Evolutionary conservation across 2,113 vertebrate genomes (phyloP), one percentile per base, ranked within the genome.

Genomic region (Pongo abelii): DNA sequence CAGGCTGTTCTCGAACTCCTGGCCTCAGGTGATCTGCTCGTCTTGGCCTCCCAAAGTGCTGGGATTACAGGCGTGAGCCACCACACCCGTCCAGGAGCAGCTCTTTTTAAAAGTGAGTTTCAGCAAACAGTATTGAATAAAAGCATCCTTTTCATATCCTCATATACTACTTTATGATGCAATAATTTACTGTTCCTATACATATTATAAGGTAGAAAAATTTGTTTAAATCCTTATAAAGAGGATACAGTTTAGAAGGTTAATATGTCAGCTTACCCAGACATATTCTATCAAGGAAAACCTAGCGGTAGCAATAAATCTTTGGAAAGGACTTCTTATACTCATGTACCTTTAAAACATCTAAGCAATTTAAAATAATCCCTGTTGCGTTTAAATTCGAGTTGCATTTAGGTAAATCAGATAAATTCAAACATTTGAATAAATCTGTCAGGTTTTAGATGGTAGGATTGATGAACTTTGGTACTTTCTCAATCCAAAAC

Each of bases 221-320:
- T 38, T 6, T 89, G 87, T 89, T 91, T 84, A 93, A 59, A 78
- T 80, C 83, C 84, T 96, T 97, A 0, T 6, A 59, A 78, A 94
- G 69, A 27, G 67, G 5, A 69, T 78, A 64, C 48, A 70, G 22
- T 75, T 93, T 43, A 52, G 2, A 97, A 80, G n/a, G 32, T 97
- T 72, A 89, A 30, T 88, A 91, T 22, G 10, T 96, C 94, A 91
- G 57, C 97, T 48, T 86, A 91, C 94, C 84, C 18, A 55, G 79
- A 96, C 46, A 10, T 52, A 80, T 2, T 59, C 57, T 87, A 69
- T 90, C 80, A 83, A 79, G 92, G 74, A 92, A 94, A 91, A 95
- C 78, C 67, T 95, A 18, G 46, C 78, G 55, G 89, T 86, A 97
- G 96, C 91, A 96, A 86, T 85, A 96, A 97, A 83, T 85, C 95